Percentiles rank a stretch among this genome's conserved stretches.
Evolutionary conservation across 2,113 vertebrate species (phyloP).

Genomic region (Promerops cafer): DNA sequence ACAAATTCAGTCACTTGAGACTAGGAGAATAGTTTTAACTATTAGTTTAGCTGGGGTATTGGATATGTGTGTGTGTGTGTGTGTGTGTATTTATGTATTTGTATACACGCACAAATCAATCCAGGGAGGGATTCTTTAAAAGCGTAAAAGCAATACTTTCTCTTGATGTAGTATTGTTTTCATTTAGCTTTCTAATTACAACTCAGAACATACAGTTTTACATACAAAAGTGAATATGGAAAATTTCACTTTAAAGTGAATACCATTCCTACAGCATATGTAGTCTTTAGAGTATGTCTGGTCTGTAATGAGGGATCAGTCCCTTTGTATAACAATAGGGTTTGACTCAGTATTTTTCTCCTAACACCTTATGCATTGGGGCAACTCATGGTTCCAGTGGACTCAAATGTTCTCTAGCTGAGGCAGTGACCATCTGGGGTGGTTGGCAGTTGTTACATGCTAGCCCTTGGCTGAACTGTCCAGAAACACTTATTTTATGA

Average conservation of each 20-base stretch:
- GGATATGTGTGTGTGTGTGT: accelerated
- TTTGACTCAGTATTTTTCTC: not conserved
- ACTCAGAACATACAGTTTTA: not conserved
- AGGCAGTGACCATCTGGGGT: not conserved
- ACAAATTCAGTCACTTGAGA: not conserved
- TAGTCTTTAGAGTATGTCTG: not conserved
- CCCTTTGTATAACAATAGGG: not conserved
- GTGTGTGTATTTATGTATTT: not conserved
- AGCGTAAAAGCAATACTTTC: not conserved
- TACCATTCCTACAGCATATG: not conserved
- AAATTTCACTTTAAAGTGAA: not conserved
- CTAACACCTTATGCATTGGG: not conserved
- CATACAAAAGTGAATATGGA: not conserved
- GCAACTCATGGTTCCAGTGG: not conserved
- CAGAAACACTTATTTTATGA: not conserved
- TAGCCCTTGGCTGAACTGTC: not conserved
- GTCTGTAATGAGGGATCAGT: not conserved
- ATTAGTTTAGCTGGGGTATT: not conserved
- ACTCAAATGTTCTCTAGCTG: not conserved
- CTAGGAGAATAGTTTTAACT: not conserved
- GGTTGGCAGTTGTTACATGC: not conserved
- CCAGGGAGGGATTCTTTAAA: not conserved
- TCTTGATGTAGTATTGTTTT: not conserved
- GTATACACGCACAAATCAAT: not conserved
- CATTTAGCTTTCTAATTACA: not conserved